These are phyloP conservation scores for Zaprionus davidi DNA, from an alignment of 1,140 invertebrate species.

Conservation along the genomic window DNA sequence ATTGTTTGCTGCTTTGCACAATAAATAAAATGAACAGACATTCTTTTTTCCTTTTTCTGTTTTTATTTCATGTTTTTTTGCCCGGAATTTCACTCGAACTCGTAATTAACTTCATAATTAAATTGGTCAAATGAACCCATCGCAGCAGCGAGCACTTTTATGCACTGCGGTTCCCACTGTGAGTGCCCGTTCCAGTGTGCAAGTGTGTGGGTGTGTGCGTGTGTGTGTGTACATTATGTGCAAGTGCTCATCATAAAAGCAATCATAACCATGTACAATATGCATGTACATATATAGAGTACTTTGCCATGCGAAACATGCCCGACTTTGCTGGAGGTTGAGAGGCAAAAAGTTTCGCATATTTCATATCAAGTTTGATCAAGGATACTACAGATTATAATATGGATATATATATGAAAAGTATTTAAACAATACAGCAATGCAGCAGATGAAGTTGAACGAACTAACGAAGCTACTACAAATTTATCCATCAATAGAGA, in stretches of 20 bases:
- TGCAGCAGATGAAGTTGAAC: not conserved
- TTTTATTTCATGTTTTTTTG: slow-evolving; percentile 8
- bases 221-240: slow-evolving; percentile 2
- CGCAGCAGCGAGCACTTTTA: slow-evolving; percentile 20
- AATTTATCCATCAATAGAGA: no score
- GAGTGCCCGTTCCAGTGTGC: not conserved
- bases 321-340: not conserved
- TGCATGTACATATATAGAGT: not conserved
- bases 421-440: not conserved
- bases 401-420: not conserved
- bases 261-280: slow-evolving; percentile 13
- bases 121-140: slow-evolving; percentile 62
- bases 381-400: not conserved
- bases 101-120: slow-evolving; percentile 69
- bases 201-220: not conserved
- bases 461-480: not conserved
- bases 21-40: slow-evolving; percentile 50
- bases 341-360: not conserved
- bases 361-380: not conserved
- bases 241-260: slow-evolving; percentile 9
- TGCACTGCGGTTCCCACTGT: slow-evolving; percentile 19
- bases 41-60: slow-evolving; percentile 16
- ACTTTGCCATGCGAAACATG: not conserved
- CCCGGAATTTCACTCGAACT: slow-evolving; percentile 55
- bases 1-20: slow-evolving; percentile 30